Evolutionary conservation across 2,797 vertebrate species (phyloP), one percentile per base, ranked within the genome.

Genomic region (Chaenodraco wilsoni): DNA sequence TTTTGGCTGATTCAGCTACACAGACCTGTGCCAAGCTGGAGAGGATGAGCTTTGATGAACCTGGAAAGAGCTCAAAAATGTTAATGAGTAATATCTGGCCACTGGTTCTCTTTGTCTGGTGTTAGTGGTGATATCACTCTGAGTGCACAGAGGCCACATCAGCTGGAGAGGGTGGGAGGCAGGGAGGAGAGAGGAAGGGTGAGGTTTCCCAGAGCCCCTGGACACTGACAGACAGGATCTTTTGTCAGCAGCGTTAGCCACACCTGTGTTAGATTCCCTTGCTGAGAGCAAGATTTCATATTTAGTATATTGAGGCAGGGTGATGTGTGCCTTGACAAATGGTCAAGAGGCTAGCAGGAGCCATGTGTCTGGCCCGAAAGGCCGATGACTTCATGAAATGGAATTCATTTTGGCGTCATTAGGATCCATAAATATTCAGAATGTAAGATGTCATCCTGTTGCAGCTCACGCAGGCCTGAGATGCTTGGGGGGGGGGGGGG

Each of bases 311-410:
- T 23, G 60, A 80, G 66, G 76, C 63, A 16, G 57, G n/a, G 66
- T 66, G 85, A 87, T 69, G 79, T 69, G 44, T 21, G 27, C 52
- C 69, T 69, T 72, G 71, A 86, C 71, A 61, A 85, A 83, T 72
- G 66, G 48, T 80, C 69, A 31, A 49, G 66, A 50, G 55, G 49
- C 76, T 74, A 61, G 70, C 77, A 16, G 81, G 76, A 90, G 78
- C 72, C 78, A 65, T 76, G 72, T 59, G 65, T 85, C 84, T 86
- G 62, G 54, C 74, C 69, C 21, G n/a, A 74, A 80, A 69, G 56
- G 17, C 57, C 1, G 60, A 87, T 92, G 90, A 92, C 86, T 78
- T 91, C 87, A 91, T 88, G 76, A 87, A 88, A 90, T 89, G 89
- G 84, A 89, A 89, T 92, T 85, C 46, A 64, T 78, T 74, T 83